Evolutionary conservation across 1,140 invertebrate genomes (phyloP), one percentile per base, ranked within the genome.

Genomic region (Chionoecetes opilio): DNA sequence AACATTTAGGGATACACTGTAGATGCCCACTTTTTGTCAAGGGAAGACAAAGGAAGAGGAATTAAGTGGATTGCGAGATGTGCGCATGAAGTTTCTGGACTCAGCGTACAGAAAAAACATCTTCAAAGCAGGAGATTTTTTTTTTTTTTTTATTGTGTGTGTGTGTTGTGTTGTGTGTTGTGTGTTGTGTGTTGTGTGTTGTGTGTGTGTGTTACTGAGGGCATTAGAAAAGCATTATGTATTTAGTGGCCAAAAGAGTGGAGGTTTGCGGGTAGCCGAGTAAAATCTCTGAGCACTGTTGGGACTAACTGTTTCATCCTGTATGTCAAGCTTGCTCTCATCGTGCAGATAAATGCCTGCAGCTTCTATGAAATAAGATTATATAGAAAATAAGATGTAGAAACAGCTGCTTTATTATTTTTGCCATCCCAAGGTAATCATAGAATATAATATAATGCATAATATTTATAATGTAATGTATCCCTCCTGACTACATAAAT

Each of bases 261-360:
- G 46, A 53, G 46, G 21, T 53, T 9, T 53, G 21, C 26, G n/a
- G 63, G 63, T 26, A 75, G 41, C 21, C 63, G n/a, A 75, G 63
- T n/a, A 75, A 75, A 17, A 26, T n/a, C 63, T 75, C 63, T 75
- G 63, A 75, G 63, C 63, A 26, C 8, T 75, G 21, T 21, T 75
- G 63, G n/a, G 63, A n/a, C 21, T n/a, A 11, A 75, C 63, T 75
- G 63, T 75, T 26, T 21, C 63, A 75, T n/a, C 63, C 63, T 75
- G 63, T 75, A 5, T n/a, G 63, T n/a, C 21, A 17, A 75, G 63
- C 63, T n/a, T 75, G 63, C 63, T 75, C 63, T 75, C 63, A n/a
- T 75, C 63, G n/a, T 75, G 63, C 63, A n/a, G 63, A 75, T n/a
- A n/a, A 75, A 75, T 75, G 63, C 63, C n/a, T 75, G 63, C 63